Evolutionary conservation across 1,140 invertebrate species (phyloP).

Genomic region (Aphis craccivora): DNA sequence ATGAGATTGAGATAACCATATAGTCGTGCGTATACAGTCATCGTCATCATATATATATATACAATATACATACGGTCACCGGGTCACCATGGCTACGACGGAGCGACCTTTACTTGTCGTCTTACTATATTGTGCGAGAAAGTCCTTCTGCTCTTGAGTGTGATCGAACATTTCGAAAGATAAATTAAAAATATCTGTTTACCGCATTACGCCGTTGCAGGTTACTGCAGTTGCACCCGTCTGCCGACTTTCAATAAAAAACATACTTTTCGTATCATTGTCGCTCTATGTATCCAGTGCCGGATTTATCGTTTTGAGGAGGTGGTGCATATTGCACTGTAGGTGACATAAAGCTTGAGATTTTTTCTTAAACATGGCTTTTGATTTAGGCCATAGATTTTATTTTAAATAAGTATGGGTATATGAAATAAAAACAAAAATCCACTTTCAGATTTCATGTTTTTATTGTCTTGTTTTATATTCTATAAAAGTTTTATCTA

Average conservation of each 20-base stretch:
- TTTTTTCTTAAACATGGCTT: neutral
- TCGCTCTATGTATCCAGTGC: neutral
- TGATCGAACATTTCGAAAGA: neutral
- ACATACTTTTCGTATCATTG: neutral
- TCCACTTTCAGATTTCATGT: neutral
- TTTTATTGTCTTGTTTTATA: neutral
- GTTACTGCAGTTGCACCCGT: neutral
- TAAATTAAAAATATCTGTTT: slow-evolving; percentile 12
- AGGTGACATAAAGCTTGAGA: neutral
- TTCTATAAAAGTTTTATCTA: neutral
- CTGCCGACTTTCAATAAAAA: neutral
- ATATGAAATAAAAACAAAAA: neutral
- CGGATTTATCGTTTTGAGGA: neutral
- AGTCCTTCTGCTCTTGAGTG: neutral
- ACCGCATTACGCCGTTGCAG: neutral
- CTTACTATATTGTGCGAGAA: neutral
- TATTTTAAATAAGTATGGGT: neutral
- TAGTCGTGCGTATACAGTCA: neutral
- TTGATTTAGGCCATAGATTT: neutral
- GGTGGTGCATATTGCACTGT: neutral
- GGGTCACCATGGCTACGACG: slow-evolving; percentile 24
- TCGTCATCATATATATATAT: neutral
- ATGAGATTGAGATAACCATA: neutral
- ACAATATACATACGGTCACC: neutral
- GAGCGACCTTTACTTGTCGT: neutral